Conservation (phyloP, 2,797 vertebrate species). For the Characodon lateralis region DNA sequence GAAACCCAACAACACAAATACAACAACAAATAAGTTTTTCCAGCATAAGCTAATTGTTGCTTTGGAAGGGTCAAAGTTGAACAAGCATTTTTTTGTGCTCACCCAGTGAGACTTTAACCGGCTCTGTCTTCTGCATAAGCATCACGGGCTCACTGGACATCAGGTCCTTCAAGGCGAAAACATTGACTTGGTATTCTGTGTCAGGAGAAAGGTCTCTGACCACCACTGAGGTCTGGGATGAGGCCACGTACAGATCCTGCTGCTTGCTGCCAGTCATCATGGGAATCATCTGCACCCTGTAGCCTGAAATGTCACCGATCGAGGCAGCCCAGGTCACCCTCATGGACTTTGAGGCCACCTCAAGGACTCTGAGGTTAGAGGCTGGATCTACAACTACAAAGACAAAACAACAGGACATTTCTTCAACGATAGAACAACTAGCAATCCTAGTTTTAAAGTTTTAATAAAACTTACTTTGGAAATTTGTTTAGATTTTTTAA, state of each 20-base stretch:
- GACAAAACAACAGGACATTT: not conserved
- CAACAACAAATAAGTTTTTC: not conserved
- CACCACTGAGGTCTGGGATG: constrained; percentile 82
- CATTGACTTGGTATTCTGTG: constrained; percentile 89
- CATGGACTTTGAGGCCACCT: constrained; percentile 90
- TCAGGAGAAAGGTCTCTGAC: constrained; percentile 90
- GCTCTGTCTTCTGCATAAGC: constrained; percentile 88
- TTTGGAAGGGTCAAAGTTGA: not conserved
- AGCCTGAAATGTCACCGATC: constrained; percentile 85
- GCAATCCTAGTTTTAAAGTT: not conserved
- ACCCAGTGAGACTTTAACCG: constrained; percentile 90
- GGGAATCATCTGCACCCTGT: constrained; percentile 89
- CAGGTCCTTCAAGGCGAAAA: constrained; percentile 89
- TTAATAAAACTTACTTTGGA: no score
- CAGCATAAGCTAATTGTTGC: not conserved
- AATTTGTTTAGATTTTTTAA: no score
- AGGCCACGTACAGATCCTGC: constrained; percentile 86
- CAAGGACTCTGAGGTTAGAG: constrained; percentile 87
- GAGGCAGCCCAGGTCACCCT: constrained; percentile 88
- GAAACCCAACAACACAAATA: not conserved
- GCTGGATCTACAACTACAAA: constrained; percentile 88
- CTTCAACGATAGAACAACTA: not conserved
- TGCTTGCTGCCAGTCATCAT: constrained; percentile 85
- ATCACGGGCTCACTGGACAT: constrained; percentile 86
- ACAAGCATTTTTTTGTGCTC: constrained; percentile 57